Percentiles rank a stretch among this genome's conserved stretches.
phyloP scores from a whole-genome alignment of 2,113 vertebrate genomes.

The Barbus barbus region DNA sequence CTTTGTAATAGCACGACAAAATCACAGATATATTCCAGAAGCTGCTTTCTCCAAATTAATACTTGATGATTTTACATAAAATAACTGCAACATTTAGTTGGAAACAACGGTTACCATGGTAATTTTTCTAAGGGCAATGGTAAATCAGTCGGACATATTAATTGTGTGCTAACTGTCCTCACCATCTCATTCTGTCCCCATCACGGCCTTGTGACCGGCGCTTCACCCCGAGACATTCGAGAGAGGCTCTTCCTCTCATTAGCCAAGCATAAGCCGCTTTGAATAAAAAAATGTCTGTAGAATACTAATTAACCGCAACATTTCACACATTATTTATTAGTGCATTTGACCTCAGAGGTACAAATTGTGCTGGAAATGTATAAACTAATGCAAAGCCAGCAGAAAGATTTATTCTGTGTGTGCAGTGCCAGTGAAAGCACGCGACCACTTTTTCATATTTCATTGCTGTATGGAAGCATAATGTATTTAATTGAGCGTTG shows the following conservation, averaged over 20 bases:
- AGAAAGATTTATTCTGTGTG: background rate
- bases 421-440: background rate
- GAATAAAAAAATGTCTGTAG: background rate
- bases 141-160: background rate
- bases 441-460: background rate
- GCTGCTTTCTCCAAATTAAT: background rate
- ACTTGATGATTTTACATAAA: background rate
- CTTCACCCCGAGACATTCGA: background rate
- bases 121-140: background rate
- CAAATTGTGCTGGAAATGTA: background rate
- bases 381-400: background rate
- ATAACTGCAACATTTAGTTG: background rate
- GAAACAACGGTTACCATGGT: background rate
- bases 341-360: slow-evolving; percentile 13
- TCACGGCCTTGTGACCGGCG: background rate
- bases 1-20: too few species aligned
- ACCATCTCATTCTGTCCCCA: background rate
- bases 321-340: slow-evolving; percentile 24
- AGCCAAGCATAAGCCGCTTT: background rate
- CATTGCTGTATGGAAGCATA: background rate
- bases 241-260: slow-evolving; percentile 2
- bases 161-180: background rate
- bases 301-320: background rate
- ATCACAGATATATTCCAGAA: background rate
- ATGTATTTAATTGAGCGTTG: slow-evolving; percentile 1